Conservation (phyloP, 1,140 invertebrate species). For the Brachionus rotundiformis region DNA sequence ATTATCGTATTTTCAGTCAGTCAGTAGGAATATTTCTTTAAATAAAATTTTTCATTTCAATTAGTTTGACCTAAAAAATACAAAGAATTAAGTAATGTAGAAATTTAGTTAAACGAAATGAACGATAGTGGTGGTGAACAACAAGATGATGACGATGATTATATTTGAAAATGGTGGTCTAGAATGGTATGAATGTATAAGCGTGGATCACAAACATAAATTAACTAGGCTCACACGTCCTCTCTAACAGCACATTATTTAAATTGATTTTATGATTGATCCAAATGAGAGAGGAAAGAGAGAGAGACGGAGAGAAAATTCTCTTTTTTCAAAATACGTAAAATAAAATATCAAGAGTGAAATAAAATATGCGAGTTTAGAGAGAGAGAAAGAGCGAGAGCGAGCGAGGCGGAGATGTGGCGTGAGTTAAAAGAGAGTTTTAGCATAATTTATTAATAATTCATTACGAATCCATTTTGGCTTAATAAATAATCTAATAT, state of each 20-base stretch:
- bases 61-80: conserved; percentile 1
- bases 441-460: conserved; percentile 3
- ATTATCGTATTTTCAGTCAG: neutral
- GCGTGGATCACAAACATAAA: neutral
- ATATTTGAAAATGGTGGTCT: conserved; percentile 23
- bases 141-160: neutral
- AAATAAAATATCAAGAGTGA: neutral
- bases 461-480: conserved; percentile 6
- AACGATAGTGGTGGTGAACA: neutral
- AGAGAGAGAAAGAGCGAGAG: too few species aligned
- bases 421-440: neutral
- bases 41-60: conserved; percentile 5
- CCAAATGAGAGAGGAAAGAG: neutral
- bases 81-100: conserved; percentile 27
- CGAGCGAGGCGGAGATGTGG: neutral
- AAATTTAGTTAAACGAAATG: neutral
- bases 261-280: conserved; percentile 5
- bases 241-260: neutral
- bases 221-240: neutral
- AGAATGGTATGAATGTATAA: neutral
- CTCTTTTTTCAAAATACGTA: neutral
- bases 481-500: neutral
- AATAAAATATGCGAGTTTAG: neutral
- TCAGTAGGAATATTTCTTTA: neutral
- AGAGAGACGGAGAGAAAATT: neutral